Conservation (phyloP, 2,797 vertebrate genomes). For the Hoplostethus mediterraneus region DNA sequence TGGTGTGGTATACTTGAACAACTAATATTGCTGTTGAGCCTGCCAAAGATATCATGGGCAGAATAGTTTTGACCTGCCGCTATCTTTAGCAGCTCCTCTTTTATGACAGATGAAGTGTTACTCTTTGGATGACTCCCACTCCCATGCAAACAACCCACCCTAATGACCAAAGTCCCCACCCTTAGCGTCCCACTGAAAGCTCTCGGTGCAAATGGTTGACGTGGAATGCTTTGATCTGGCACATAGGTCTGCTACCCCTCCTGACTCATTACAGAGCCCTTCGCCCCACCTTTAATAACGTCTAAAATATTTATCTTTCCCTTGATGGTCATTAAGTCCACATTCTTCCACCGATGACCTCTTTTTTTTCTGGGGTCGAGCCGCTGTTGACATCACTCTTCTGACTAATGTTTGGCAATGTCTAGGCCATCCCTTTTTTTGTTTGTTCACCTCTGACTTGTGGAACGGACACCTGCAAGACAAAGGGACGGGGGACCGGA, state of each 20-base stretch:
- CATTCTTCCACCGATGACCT: slow-evolving; percentile 59
- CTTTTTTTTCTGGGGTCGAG: slow-evolving; percentile 49
- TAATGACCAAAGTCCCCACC: slow-evolving; percentile 64
- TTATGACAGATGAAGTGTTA: slow-evolving; percentile 61
- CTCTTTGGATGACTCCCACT: slow-evolving; percentile 36
- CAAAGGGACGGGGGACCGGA: slow-evolving; percentile 56
- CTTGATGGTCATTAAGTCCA: slow-evolving; percentile 64
- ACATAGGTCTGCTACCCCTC: slow-evolving; percentile 2
- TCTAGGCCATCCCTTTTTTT: slow-evolving; percentile 46
- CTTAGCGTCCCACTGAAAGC: slow-evolving; percentile 26
- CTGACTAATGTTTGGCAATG: slow-evolving; percentile 61
- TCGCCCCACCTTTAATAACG: slow-evolving; percentile 55
- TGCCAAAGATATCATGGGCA: slow-evolving; percentile 11
- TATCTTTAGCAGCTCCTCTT: slow-evolving; percentile 64
- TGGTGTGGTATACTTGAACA: slow-evolving; percentile 14
- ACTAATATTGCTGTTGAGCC: slow-evolving; percentile 52
- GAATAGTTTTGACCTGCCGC: slow-evolving; percentile 3
- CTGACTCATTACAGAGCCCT: slow-evolving; percentile 38
- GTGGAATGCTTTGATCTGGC: slow-evolving; percentile 75
- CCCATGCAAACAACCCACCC: slow-evolving; percentile 52
- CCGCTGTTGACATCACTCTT: slow-evolving; percentile 61
- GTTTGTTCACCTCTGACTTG: slow-evolving; percentile 75
- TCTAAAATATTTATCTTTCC: slow-evolving; percentile 72
- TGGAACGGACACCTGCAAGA: slow-evolving; percentile 64
- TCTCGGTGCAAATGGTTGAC: slow-evolving; percentile 43